Evolutionary conservation across 2,797 vertebrate genomes (phyloP), one percentile per base, ranked within the genome.

Genomic region (Muscicapa comitata): DNA sequence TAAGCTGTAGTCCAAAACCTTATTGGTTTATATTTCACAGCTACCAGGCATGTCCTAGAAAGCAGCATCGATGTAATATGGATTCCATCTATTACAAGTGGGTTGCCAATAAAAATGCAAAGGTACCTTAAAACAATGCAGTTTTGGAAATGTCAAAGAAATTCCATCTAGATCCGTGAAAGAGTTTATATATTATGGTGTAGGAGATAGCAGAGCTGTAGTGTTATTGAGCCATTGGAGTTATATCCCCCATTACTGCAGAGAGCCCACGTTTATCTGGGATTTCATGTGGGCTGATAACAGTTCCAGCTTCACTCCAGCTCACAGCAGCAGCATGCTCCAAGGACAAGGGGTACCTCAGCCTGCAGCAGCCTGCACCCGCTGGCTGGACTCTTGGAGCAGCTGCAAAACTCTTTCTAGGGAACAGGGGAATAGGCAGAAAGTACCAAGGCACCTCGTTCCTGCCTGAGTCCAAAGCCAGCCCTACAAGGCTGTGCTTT

Each of bases 111-210:
- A 95, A 89, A 96, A 96, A 96, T 96, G 91, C 79, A 92, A 75
- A 96, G 51, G 18, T 62, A 62, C 15, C 92, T 92, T 77, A 88
- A 97, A 96, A 96, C 88, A 97, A 90, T 58, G 80, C n/a, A 77
- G 66, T 88, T 78, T 2, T 6, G 61, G 43, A 75, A 43, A 82
- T 43, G 50, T 61, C 13, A 3, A 65, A 89, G 70, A 91, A 95
- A 96, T 75, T 85, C 76, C 45, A 82, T 76, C 71, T 79, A 83
- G 48, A 26, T 38, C 38, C 48, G 1, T 48, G 24, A 62, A 88
- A 80, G 54, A 48, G 7, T 85, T 86, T 86, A 54, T 86, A 37
- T 66, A 53, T 87, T 67, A 45, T 3, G 10, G 21, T 38, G 29
- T 5, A 29, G 65, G 43, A 83, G 67, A 85, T 21, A 66, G 82